Evolutionary conservation across 1,140 invertebrate genomes (phyloP), one percentile per base, ranked within the genome.

Genomic region (Gryllus bimaculatus): DNA sequence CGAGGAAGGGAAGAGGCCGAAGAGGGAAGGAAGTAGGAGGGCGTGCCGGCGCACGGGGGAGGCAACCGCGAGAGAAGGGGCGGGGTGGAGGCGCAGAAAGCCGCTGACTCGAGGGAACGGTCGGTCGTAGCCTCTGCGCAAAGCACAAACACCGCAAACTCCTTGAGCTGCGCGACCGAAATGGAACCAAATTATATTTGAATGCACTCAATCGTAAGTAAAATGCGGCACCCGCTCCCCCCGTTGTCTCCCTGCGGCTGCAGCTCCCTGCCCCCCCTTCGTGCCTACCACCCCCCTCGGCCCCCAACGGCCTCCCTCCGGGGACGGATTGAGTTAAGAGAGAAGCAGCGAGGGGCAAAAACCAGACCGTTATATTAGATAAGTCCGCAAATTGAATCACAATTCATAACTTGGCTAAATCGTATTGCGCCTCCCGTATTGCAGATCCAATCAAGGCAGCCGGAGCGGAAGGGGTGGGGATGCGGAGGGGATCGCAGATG

Each of bases 181-280:
- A 66, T 66, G 54, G 54, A 66, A 66, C 54, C 54, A 66, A 66
- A 66, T 66, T 66, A 66, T 66, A 66, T 66, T 66, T 66, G 54
- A 66, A 66, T 66, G 54, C 54, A 66, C 10, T 66, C 10, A 66
- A 66, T 66, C 54, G 54, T 66, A 66, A 66, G 54, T 66, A 66
- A 66, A 66, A 18, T 66, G 54, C 54, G 54, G 54, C 54, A 66
- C 54, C 54, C 54, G 26, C 26, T 39, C 26, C 26, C 26, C 26
- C 1, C 26, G 26, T 39, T 39, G 26, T 39, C 26, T 66, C 54
- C 54, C 54, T 66, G 54, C 54, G 18, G 2, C 54, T 18, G 54
- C 54, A 13, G 10, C 54, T 66, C 10, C 54, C 54, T 39, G 1
- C 26, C 26, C 26, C 26, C 26, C 26, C 26, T 39, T 5, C 26